Base-by-base conservation (phyloP, 1,140 invertebrate genomes). In the Plutomurus gul region DNA sequence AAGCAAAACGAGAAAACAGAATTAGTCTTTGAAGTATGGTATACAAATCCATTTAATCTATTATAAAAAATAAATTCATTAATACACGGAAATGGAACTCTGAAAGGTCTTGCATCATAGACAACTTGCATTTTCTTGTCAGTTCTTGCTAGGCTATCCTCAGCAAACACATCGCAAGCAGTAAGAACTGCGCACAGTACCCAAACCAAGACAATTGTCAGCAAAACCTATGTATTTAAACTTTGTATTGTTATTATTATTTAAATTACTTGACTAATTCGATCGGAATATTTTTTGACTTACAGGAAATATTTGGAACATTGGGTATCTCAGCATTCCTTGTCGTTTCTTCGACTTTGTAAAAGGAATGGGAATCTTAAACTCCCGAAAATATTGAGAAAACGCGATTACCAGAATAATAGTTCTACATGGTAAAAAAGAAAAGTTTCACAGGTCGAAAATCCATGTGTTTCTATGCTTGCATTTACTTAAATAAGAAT, bases 201-300 rank as follows among this genome's bases (percentile, higher is more conserved):
- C 94, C 94, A 96, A 89, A 94, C 92, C 27, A 93, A 89, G 1
- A 91, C 85, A 81, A 96, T 94, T 0, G 94, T 92, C 49, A 96
- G 85, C 46, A 96, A 87, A 3, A 95, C 92, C 93, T 94, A 46
- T 60, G 37, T 7, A 65, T 33, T 10, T 16, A 37, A 74, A 51
- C 27, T 46, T 46, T 27, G 33, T 43, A 43, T 43, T 10, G 8
- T 10, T 43, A 43, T 8, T n/a, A 43, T 10, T 10, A n/a, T 43
- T n/a, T 43, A 10, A 43, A 43, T 43, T 43, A 43, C n/a, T n/a
- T n/a, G n/a, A n/a, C n/a, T n/a, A n/a, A n/a, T n/a, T n/a, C n/a
- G n/a, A n/a, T n/a, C n/a, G 65, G 11, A 60, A 40, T 11, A 87
- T 88, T 36, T 8, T 87, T 88, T 82, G 90, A 16, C 20, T 72